A percentile compares a stretch with the other conserved stretches of the same genome.
Evolutionary conservation across 2,797 vertebrate species (phyloP).

Genomic region (Atherinosoma microstoma): DNA sequence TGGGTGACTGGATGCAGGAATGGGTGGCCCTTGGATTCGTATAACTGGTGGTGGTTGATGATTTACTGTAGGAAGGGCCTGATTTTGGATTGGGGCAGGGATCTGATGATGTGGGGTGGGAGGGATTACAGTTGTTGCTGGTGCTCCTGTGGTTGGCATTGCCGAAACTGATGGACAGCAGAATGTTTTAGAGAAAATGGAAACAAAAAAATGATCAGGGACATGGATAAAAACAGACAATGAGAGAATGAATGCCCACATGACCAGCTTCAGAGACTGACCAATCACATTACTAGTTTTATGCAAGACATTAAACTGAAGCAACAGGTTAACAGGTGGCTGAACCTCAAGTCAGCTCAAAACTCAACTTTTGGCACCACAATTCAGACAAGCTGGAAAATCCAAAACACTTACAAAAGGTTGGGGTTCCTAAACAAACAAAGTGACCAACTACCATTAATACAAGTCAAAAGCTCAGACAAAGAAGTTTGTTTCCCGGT

Average conservation of each 20-base stretch:
- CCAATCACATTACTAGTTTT: slow-evolving; percentile 4
- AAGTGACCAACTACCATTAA: neutral
- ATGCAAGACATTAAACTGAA: neutral
- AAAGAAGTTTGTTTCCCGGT: neutral
- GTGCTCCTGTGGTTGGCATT: slow-evolving; percentile 33
- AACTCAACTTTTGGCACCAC: neutral
- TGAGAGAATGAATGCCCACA: slow-evolving; percentile 24
- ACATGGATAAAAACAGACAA: slow-evolving; percentile 32
- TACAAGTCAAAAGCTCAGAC: neutral
- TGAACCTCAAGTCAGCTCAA: neutral
- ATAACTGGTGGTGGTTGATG: slow-evolving; percentile 27
- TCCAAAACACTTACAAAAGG: neutral
- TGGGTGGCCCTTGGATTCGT: neutral
- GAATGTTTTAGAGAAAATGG: slow-evolving; percentile 10
- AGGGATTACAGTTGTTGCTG: slow-evolving; percentile 4
- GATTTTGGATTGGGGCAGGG: slow-evolving; percentile 32
- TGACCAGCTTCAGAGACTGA: neutral
- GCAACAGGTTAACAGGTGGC: neutral
- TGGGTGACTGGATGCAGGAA: neutral
- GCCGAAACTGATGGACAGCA: slow-evolving; percentile 48
- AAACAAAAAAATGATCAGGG: slow-evolving; percentile 21
- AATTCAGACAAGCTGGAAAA: slow-evolving; percentile 9
- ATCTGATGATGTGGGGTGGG: slow-evolving; percentile 13
- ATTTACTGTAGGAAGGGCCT: slow-evolving; percentile 23
- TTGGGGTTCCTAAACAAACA: neutral